Evolutionary conservation across 2,113 vertebrate species (phyloP), one percentile per base, ranked within the genome.

Genomic region (Takifugu flavidus): DNA sequence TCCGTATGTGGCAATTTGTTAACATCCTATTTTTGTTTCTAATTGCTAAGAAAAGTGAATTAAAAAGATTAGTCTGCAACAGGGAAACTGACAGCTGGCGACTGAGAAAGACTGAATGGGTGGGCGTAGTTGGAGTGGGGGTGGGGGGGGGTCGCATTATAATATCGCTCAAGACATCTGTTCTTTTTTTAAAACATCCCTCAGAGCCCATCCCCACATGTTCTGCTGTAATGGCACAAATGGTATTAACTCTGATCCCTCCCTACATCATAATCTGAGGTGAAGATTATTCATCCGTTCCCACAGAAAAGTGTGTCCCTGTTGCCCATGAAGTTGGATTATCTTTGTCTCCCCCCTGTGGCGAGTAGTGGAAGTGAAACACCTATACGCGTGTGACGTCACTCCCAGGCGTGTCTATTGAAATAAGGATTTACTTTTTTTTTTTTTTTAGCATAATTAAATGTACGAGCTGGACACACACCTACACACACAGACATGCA

Each of bases 111-210:
- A 51, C 51, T 53, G 15, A 59, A 56, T 5, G 5, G 44, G 42
- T 67, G 65, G 60, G 65, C 28, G 66, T 54, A 52, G 28, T 26
- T 0, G 0, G 44, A 13, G 31, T 45, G 31, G 59, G 50, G 50
- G 71, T 7, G 34, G 34, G 34, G 34, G 34, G 34, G 34, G 34
- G 34, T 6, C 1, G 34, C 70, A 71, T 89, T 88, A 73, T 86
- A 5, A 66, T 62, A 55, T 66, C 50, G 72, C 77, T 58, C 15
- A 68, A 67, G 82, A 85, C 89, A 89, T 90, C 89, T 90, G 89
- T 60, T 85, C 77, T 15, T 73, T 84, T 88, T 27, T 69, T 26
- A 82, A 15, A 72, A 56, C 20, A n/a, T 39, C 14, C 34, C 58
- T 42, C 65, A 50, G 52, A 28, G 28, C 47, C 15, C 34, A 27